phyloP scores from a whole-genome alignment of 2,888 invertebrate species.

The Chromoteleia sp. region DNA sequence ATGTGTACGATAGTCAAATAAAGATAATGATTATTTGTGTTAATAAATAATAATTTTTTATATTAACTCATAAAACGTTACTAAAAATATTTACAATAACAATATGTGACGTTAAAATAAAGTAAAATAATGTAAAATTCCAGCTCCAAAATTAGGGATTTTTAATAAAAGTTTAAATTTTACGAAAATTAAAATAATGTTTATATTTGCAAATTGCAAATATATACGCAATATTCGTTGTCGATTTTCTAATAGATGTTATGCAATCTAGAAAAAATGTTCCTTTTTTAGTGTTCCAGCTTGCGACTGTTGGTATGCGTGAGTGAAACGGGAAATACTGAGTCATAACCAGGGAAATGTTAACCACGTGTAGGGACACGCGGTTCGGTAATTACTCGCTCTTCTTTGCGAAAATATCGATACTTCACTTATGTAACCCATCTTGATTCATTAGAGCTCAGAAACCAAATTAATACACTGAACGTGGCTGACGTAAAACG shows the following conservation, averaged over 20 bases:
- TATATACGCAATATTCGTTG: too few species aligned
- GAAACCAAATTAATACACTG: constrained; percentile 20
- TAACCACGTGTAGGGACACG: constrained; percentile 78
- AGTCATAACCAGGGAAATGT: constrained; percentile 75
- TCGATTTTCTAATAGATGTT: constrained; percentile 2
- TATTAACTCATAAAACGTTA: too few species aligned
- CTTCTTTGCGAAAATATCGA: constrained; percentile 44
- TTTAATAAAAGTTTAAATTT: too few species aligned
- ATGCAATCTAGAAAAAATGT: constrained; percentile 8
- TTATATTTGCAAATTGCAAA: too few species aligned
- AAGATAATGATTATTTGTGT: too few species aligned
- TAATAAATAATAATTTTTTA: too few species aligned
- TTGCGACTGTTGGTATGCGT: constrained; percentile 31
- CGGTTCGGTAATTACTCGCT: constrained; percentile 55
- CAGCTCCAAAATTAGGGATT: too few species aligned
- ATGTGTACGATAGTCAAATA: too few species aligned
- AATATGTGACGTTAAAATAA: too few species aligned
- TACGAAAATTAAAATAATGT: too few species aligned
- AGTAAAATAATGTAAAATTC: too few species aligned
- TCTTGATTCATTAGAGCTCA: constrained; percentile 29
- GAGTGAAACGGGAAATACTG: constrained; percentile 52
- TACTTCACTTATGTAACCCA: constrained; percentile 37
- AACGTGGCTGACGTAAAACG: constrained; percentile 4
- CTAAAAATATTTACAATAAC: too few species aligned
- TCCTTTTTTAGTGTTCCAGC: neutral